Evolutionary conservation across 2,113 vertebrate species (phyloP).

Genomic region (Megalops atlanticus): DNA sequence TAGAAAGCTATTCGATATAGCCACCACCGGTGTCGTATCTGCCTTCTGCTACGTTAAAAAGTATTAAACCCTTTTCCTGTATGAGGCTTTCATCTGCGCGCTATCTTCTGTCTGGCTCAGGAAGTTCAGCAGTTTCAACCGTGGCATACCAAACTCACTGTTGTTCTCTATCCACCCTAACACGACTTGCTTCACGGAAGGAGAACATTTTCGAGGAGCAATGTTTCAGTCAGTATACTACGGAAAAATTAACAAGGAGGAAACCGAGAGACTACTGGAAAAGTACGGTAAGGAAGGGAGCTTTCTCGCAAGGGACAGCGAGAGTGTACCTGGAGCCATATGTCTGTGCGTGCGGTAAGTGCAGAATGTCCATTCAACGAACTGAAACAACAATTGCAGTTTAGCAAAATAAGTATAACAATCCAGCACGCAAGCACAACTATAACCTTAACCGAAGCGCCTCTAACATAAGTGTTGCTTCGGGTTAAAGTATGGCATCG

Average conservation of each 20-base stretch:
- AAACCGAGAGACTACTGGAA: conserved; percentile 61
- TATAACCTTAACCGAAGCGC: not conserved
- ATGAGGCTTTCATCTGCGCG: not conserved
- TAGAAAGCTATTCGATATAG: too few relatives aligned
- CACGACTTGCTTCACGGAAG: not conserved
- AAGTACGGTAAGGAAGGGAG: conserved; percentile 65
- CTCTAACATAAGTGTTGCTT: too few relatives aligned
- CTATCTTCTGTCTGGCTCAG: conserved; percentile 10
- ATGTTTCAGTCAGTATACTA: conserved; percentile 57
- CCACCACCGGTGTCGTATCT: too few relatives aligned
- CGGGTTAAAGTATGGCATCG: not conserved
- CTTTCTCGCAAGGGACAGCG: conserved; percentile 69
- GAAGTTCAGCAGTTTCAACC: conserved; percentile 29
- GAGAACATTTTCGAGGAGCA: not conserved
- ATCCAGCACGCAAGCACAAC: not conserved
- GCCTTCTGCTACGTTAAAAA: not conserved
- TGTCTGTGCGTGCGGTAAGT: conserved; percentile 74
- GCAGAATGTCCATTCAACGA: not conserved
- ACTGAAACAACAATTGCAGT: not conserved
- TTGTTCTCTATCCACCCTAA: not conserved
- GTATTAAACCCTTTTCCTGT: not conserved
- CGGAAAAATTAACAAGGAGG: conserved; percentile 56
- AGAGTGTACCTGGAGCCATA: conserved; percentile 56
- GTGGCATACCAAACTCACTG: conserved; percentile 1
- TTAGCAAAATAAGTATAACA: not conserved